Conservation (phyloP, 2,113 vertebrate genomes). For the Salminus brasiliensis region DNA sequence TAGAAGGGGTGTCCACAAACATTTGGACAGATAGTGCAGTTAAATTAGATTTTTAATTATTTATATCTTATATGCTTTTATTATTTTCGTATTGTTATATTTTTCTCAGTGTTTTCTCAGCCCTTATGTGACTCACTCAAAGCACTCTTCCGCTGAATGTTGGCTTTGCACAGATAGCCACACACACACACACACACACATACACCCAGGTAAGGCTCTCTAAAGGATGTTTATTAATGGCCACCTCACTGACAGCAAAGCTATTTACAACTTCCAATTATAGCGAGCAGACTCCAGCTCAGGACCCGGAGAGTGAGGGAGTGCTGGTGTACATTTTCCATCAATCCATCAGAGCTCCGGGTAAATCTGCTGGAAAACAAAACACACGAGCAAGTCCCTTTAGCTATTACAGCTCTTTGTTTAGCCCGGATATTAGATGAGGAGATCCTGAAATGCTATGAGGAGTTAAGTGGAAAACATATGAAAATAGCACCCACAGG, state of each 20-base stretch:
- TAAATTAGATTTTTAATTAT: no score
- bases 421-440: slow-evolving; percentile 53
- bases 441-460: slow-evolving; percentile 38
- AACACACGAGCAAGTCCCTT: slow-evolving; percentile 34
- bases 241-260: slow-evolving; percentile 32
- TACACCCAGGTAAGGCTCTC: not conserved
- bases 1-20: no score
- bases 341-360: slow-evolving; percentile 44
- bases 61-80: not conserved
- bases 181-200: not conserved
- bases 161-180: not conserved
- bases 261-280: slow-evolving; percentile 41
- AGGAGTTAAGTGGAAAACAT: slow-evolving; percentile 37
- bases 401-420: slow-evolving; percentile 35
- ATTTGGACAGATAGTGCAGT: no score
- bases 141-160: not conserved
- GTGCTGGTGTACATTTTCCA: slow-evolving; percentile 44
- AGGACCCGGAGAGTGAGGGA: slow-evolving; percentile 2
- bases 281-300: not conserved
- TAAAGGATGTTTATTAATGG: slow-evolving; percentile 16
- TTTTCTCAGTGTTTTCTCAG: not conserved
- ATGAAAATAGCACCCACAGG: slow-evolving; percentile 3
- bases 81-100: not conserved
- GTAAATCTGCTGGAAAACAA: slow-evolving; percentile 44
- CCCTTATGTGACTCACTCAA: not conserved